phyloP scores from a whole-genome alignment of 30 jellyfish, hydroid and myxozoan species.

The Pelagia noctiluca region DNA sequence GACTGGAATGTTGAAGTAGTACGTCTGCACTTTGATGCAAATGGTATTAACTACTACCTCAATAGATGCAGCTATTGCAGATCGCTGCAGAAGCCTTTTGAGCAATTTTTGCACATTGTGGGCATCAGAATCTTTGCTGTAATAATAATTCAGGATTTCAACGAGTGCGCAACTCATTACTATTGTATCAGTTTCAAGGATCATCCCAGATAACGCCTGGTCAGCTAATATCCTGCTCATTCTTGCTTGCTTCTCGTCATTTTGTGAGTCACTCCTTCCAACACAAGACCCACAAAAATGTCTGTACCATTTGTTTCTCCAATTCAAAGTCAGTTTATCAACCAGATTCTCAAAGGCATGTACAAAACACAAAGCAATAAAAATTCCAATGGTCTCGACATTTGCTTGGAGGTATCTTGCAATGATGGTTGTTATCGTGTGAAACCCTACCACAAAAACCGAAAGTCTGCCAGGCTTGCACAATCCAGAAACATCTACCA shows the following conservation, averaged over 20 bases:
- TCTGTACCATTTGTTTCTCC: conserved; percentile 42
- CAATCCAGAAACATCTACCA: conserved; percentile 47
- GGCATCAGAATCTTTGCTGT: conserved; percentile 12
- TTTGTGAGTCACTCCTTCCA: conserved; percentile 13
- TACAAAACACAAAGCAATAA: conserved; percentile 44
- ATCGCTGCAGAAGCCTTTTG: conserved; percentile 15
- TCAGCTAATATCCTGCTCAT: conserved; percentile 66
- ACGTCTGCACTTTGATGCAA: conserved; percentile 49
- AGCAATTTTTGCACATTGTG: background rate
- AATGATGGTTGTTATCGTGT: conserved; percentile 41
- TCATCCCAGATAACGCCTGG: conserved; percentile 68
- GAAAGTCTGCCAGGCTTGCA: conserved; percentile 45
- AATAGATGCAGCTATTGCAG: conserved; percentile 27
- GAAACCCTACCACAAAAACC: conserved; percentile 58
- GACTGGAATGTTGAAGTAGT: conserved; percentile 60
- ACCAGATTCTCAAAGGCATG: conserved; percentile 60
- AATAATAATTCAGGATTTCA: conserved; percentile 19
- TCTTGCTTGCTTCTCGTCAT: background rate
- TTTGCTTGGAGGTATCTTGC: conserved; percentile 68
- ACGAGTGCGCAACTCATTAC: conserved; percentile 67
- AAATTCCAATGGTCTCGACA: conserved; percentile 26
- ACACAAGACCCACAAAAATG: conserved; percentile 62
- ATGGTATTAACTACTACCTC: conserved; percentile 47
- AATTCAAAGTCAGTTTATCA: conserved; percentile 45
- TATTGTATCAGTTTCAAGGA: conserved; percentile 61